Evolutionary conservation across 2,797 vertebrate species (phyloP), one percentile per base, ranked within the genome.

Genomic region (Cetoscarus ocellatus): DNA sequence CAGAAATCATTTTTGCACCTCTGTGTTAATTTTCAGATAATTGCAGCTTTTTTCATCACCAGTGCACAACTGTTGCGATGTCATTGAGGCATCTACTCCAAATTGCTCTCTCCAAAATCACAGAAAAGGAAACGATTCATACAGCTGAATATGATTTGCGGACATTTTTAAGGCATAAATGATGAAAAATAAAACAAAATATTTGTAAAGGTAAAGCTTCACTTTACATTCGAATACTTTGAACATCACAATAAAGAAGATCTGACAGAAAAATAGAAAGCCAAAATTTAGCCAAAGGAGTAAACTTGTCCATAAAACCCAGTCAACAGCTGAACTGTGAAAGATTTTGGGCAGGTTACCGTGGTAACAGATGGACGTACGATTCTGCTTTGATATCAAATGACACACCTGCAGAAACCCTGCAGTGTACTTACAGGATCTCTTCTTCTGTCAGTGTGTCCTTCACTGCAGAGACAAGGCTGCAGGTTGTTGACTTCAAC

Each of bases 401-500:
- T 39, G 18, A 15, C 13, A 13, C n/a, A 42, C 36, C 13, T 35
- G 7, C 8, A 27, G n/a, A 44, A 39, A n/a, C 8, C 14, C 35
- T 18, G 12, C 27, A 19, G 10, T 5, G 36, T 42, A 34, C 19
- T 58, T 14, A 13, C 12, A 19, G 2, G 10, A 38, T 55, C 3
- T 55, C 18, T 40, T 7, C 44, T 10, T 11, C 12, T 49, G 34
- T 18, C n/a, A 44, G 38, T 3, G 15, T 45, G 44, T 10, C 18
- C 48, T 18, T 53, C 13, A 54, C 50, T 70, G 14, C 56, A 38
- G 63, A 75, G 43, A 60, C 63, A 69, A 78, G 58, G 64, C 64
- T 62, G 56, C 51, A 58, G 59, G 49, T 17, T 75, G 55, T 54
- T 77, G 58, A 77, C 72, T 65, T 36, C 43, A 49, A 44, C 36